Evolutionary conservation across 2,888 invertebrate genomes (phyloP).

Genomic region (Macrophya annulata): DNA sequence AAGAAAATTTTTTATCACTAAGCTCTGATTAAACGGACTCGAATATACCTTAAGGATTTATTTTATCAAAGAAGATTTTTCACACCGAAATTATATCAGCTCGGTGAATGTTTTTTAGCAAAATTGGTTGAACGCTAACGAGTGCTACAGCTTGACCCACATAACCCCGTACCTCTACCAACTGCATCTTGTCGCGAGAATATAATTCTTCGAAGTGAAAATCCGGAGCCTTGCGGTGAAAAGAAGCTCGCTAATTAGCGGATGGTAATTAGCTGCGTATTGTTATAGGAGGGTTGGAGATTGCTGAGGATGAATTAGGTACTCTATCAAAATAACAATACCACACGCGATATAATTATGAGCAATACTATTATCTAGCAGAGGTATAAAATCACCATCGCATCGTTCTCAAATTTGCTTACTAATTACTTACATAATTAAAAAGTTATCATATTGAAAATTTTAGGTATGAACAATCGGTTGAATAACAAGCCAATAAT

Average conservation of each 20-base stretch:
- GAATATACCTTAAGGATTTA: not conserved
- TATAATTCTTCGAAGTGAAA: conserved; percentile 28
- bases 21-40: not conserved
- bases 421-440: not conserved
- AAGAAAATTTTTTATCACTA: not conserved
- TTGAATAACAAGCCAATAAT: not conserved
- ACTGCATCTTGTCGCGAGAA: conserved; percentile 33
- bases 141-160: conserved; percentile 28
- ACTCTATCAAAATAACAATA: conserved; percentile 24
- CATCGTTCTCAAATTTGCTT: not conserved
- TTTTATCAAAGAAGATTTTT: not conserved
- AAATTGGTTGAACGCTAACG: conserved; percentile 39
- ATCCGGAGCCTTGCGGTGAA: not conserved
- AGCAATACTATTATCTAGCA: not conserved
- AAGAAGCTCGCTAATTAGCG: conserved; percentile 42
- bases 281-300: not conserved
- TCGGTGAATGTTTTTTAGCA: not conserved
- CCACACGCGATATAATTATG: not conserved
- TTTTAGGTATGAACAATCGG: not conserved
- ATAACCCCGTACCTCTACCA: not conserved
- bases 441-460: not conserved
- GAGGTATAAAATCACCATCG: not conserved
- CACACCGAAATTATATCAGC: not conserved
- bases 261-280: conserved; percentile 37
- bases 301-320: not conserved